Evolutionary conservation across 2,888 invertebrate species (phyloP).

Genomic region (Aplocera efformata): DNA sequence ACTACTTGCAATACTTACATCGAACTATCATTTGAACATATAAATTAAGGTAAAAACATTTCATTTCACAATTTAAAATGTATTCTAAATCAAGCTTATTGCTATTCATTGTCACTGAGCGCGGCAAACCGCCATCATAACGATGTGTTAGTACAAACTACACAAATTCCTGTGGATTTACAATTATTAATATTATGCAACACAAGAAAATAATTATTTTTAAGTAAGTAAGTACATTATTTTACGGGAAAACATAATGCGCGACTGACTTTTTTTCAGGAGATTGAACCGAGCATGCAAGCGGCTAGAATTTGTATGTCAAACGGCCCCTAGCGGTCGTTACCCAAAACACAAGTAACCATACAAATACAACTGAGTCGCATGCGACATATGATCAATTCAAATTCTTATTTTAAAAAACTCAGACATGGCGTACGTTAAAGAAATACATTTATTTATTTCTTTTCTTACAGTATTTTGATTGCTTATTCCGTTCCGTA

Average conservation of each 20-base stretch:
- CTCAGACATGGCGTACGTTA: no score
- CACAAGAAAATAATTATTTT: constrained; percentile 11
- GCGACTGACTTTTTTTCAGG: no score
- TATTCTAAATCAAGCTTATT: constrained; percentile 59
- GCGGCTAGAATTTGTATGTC: no score
- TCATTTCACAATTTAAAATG: constrained; percentile 52
- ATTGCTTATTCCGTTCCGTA: no score
- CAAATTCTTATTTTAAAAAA: no score
- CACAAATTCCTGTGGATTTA: constrained; percentile 20
- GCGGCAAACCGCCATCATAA: constrained; percentile 36
- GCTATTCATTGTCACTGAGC: constrained; percentile 53
- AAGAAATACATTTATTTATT: no score
- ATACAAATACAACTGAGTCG: no score
- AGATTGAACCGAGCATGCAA: no score
- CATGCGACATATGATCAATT: no score
- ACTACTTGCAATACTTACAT: constrained; percentile 67
- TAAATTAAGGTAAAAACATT: constrained; percentile 66
- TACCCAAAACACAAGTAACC: no score
- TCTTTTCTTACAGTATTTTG: no score
- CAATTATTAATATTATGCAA: constrained; percentile 15
- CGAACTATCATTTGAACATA: constrained; percentile 62
- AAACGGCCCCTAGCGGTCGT: no score
- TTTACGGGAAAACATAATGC: background rate
- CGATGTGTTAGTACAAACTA: constrained; percentile 37
- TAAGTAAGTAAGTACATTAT: constrained; percentile 19